Conservation (phyloP, 2,888 invertebrate species). For the Euphydryas editha region DNA sequence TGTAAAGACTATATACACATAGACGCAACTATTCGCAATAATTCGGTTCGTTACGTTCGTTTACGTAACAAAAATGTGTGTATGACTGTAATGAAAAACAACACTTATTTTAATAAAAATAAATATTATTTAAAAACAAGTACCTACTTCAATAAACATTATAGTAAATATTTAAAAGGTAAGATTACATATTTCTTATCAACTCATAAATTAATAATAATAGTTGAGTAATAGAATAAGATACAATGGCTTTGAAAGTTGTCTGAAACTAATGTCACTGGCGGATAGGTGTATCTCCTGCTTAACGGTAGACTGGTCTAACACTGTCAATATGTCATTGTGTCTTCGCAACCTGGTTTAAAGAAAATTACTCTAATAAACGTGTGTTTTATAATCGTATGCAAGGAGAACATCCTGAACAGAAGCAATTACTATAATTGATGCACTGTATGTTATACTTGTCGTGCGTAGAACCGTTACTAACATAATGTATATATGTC, state of each 20-base stretch:
- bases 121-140: too few relatives aligned
- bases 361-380: constrained; percentile 74
- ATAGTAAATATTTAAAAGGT: too few relatives aligned
- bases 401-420: constrained; percentile 73
- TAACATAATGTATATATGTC: constrained; percentile 2
- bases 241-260: not conserved
- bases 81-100: too few relatives aligned
- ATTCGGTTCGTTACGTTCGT: not conserved
- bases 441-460: constrained; percentile 26
- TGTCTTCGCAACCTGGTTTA: constrained; percentile 65
- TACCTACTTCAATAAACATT: too few relatives aligned
- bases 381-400: constrained; percentile 67
- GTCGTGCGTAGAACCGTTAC: constrained; percentile 19
- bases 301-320: constrained; percentile 47
- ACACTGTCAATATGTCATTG: constrained; percentile 74
- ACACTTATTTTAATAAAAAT: too few relatives aligned
- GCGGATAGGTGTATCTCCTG: constrained; percentile 17
- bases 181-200: too few relatives aligned
- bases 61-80: too few relatives aligned
- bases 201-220: not conserved
- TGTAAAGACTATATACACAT: constrained; percentile 25
- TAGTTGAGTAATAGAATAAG: not conserved
- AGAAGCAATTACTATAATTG: constrained; percentile 68
- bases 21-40: not conserved
- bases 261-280: not conserved